Evolutionary conservation across 2,113 vertebrate species (phyloP).

Genomic region (Stegastes partitus): DNA sequence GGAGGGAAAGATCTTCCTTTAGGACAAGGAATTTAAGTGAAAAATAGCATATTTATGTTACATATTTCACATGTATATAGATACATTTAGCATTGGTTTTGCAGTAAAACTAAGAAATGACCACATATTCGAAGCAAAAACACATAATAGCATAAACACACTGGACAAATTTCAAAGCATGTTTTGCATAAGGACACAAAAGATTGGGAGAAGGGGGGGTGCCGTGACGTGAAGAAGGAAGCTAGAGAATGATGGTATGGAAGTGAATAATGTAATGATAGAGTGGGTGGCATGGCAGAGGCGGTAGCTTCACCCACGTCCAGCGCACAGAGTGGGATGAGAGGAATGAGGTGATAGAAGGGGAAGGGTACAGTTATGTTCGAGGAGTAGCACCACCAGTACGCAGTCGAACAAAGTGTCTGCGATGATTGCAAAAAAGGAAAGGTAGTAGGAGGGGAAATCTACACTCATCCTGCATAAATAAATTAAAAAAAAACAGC

Average conservation of each 20-base stretch:
- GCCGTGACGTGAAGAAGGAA: conserved; percentile 37
- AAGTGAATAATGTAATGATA: conserved; percentile 68
- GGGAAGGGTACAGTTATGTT: conserved; percentile 65
- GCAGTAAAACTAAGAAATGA: conserved; percentile 22
- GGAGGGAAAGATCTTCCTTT: conserved; percentile 34
- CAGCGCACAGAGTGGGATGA: conserved; percentile 75
- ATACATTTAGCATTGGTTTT: conserved; percentile 11
- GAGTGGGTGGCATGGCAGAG: conserved; percentile 73
- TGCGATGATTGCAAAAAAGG: conserved; percentile 13
- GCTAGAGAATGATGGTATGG: conserved; percentile 41
- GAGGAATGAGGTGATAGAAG: conserved; percentile 63
- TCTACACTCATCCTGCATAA: not conserved
- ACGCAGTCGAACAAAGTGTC: conserved; percentile 33
- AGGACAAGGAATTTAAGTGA: conserved; percentile 22
- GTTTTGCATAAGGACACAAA: conserved; percentile 43
- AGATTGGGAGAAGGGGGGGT: conserved; percentile 33
- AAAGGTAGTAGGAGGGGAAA: conserved; percentile 18
- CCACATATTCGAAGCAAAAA: conserved; percentile 10
- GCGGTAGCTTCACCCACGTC: conserved; percentile 74
- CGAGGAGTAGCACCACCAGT: conserved; percentile 48
- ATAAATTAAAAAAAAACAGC: conserved; percentile 4
- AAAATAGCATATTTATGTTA: not conserved
- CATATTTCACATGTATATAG: not conserved
- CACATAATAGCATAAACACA: conserved; percentile 21
- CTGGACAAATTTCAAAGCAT: conserved; percentile 5